These are phyloP conservation scores for Acinonyx jubatus DNA, from an alignment of 2,113 vertebrate genomes.

Conservation along the genomic window DNA sequence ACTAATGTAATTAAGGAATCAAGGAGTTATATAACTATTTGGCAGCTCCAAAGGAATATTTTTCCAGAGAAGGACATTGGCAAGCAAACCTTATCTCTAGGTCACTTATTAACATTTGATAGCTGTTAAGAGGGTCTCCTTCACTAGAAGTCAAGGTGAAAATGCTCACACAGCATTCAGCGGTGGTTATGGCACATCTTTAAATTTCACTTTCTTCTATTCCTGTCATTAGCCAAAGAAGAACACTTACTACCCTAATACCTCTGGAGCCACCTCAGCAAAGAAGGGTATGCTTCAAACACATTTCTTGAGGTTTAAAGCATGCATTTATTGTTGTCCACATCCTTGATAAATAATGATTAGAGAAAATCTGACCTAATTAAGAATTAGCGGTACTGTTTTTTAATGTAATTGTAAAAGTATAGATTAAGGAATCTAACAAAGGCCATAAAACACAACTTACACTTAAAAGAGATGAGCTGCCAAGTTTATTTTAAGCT, in stretches of 20 bases:
- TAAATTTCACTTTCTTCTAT: conserved; percentile 35
- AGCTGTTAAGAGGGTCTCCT: conserved; percentile 19
- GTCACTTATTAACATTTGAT: conserved; percentile 32
- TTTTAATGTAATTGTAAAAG: conserved; percentile 32
- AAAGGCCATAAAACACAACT: conserved; percentile 36
- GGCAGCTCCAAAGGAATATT: conserved; percentile 26
- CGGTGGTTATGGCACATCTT: conserved; percentile 8
- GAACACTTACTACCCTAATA: conserved; percentile 2
- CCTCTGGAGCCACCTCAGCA: neutral
- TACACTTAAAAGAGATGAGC: conserved; percentile 12
- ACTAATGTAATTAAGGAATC: neutral
- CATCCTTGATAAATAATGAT: conserved; percentile 47
- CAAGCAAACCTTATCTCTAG: neutral
- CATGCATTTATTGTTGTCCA: conserved; percentile 15
- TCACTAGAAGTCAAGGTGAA: conserved; percentile 18
- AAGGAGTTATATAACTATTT: conserved; percentile 18
- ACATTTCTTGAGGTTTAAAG: conserved; percentile 48
- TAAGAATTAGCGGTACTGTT: conserved; percentile 6
- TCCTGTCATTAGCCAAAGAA: conserved; percentile 43
- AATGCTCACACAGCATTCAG: neutral
- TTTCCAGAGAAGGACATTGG: conserved; percentile 23
- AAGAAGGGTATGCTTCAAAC: conserved; percentile 36
- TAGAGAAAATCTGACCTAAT: conserved; percentile 26
- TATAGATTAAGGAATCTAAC: conserved; percentile 25
- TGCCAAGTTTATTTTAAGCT: conserved; percentile 39